Percentiles rank a stretch among this genome's conserved stretches.
Evolutionary conservation across 2,888 invertebrate genomes (phyloP).

Genomic region (Drosophila atroscutellata): DNA sequence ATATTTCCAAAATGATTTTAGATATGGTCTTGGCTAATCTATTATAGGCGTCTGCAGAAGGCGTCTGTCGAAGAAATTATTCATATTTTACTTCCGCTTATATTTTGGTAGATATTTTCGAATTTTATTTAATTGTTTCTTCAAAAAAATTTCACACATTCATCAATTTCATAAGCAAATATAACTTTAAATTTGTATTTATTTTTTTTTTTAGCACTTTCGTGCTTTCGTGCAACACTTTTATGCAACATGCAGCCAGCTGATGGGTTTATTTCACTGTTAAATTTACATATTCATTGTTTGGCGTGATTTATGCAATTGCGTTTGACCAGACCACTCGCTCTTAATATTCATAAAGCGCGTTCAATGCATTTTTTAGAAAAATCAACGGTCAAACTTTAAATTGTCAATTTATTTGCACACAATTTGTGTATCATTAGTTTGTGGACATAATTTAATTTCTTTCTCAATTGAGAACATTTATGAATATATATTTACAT

Average conservation of each 20-base stretch:
- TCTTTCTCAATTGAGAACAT: constrained; percentile 33
- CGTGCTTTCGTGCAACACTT: constrained; percentile 1
- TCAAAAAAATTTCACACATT: not conserved
- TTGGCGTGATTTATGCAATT: constrained; percentile 38
- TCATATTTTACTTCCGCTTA: not conserved
- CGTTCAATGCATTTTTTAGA: constrained; percentile 15
- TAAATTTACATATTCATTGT: constrained; percentile 46
- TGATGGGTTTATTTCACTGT: constrained; percentile 5
- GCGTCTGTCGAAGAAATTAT: not conserved
- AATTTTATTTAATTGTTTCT: not conserved
- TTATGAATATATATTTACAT: not conserved
- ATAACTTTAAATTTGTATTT: not conserved
- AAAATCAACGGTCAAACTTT: constrained; percentile 18
- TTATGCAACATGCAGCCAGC: constrained; percentile 5
- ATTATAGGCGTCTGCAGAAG: not conserved
- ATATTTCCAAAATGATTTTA: not conserved
- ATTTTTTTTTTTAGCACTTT: not conserved
- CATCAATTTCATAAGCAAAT: not conserved
- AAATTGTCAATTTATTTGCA: constrained; percentile 42
- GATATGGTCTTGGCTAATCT: not conserved
- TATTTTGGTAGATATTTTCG: not conserved
- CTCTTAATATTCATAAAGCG: constrained; percentile 28
- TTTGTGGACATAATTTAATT: constrained; percentile 25
- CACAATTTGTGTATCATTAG: constrained; percentile 23
- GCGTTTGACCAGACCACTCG: constrained; percentile 20